Evolutionary conservation across 2,797 vertebrate species (phyloP), one percentile per base, ranked within the genome.

Genomic region (Scolopax rusticola): DNA sequence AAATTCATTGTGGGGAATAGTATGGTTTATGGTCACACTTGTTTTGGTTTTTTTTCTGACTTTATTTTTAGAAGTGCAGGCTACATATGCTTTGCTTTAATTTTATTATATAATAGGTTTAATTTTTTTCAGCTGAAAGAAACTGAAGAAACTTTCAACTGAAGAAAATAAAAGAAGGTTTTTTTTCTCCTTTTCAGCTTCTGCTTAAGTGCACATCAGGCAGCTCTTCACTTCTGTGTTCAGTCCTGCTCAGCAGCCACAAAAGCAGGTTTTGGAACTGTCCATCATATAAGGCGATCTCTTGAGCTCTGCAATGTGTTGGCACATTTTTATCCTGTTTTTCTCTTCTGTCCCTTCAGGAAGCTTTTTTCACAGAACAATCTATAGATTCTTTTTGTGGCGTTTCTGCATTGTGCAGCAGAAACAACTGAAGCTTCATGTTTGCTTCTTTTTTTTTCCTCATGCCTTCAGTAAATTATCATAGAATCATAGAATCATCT

Each of bases 1-100:
- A 4, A 77, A 56, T 43, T 41, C 1, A 5, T 27, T 59, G 2
- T 30, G 6, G 5, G 5, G 4, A 73, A 51, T 41, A 36, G 1
- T 12, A 15, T 28, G 9, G 0, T 25, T 90, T 48, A n/a, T 38
- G 4, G 8, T 30, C 23, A 84, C 14, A 9, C 2, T 30, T 36
- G 2, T 18, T 81, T 65, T 8, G 0, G 16, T 1, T 32, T 3
- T 84, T 40, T 21, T 0, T 13, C 80, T 50, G 9, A 59, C 33
- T 60, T 19, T 50, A 54, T 17, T 25, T 12, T n/a, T 48, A 57
- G 77, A 56, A 47, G 10, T 38, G 8, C 11, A 48, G 20, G 10
- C 15, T 87, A 69, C 4, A n/a, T 59, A 65, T 28, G 24, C 3
- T 53, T 84, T 50, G 13, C 47, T 82, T 70, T 27, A 79, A 59